These are phyloP conservation scores for Norana najaformis DNA, from an alignment of 2,888 invertebrate species.

Conservation along the genomic window DNA sequence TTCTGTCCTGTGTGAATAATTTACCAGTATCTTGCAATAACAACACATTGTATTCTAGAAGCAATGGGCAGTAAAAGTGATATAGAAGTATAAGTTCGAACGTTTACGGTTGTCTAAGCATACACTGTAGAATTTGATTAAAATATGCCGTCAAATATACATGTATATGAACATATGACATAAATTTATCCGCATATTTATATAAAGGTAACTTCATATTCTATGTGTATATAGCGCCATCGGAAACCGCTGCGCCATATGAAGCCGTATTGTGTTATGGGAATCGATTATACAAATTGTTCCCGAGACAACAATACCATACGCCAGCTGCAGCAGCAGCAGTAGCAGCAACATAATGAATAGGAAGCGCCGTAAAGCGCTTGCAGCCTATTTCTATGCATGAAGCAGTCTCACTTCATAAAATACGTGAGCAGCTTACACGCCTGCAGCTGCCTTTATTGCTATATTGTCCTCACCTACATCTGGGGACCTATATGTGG, in stretches of 20 bases:
- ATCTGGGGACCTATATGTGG: neutral
- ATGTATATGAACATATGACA: too few relatives aligned
- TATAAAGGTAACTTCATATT: neutral
- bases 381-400: neutral
- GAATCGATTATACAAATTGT: constrained; percentile 5
- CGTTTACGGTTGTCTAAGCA: too few relatives aligned
- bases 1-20: too few relatives aligned
- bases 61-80: too few relatives aligned
- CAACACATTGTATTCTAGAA: too few relatives aligned
- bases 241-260: neutral
- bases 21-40: too few relatives aligned
- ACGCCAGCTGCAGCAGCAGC: neutral
- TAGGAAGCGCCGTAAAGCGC: neutral
- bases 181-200: too few relatives aligned
- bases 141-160: too few relatives aligned
- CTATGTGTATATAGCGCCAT: neutral
- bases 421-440: neutral
- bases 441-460: neutral
- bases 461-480: neutral
- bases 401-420: neutral
- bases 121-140: too few relatives aligned
- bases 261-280: neutral
- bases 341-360: neutral
- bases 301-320: neutral
- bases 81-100: too few relatives aligned